A percentile compares a stretch with the other conserved stretches of the same genome.
These are phyloP conservation scores for Pasiphila rectangulata DNA, from an alignment of 2,888 invertebrate genomes.

Conservation along the genomic window DNA sequence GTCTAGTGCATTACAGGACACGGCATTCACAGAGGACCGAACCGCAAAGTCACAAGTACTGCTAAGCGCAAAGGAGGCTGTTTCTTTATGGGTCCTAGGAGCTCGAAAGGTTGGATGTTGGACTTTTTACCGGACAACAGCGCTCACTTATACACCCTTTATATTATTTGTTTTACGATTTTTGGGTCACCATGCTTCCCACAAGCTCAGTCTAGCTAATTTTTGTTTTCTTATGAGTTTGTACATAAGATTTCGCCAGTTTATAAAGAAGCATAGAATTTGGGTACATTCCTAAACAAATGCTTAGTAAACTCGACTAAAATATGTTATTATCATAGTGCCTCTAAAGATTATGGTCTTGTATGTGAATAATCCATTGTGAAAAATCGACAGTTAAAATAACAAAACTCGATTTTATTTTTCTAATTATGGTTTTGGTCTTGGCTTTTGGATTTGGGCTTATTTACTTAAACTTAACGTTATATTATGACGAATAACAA, in stretches of 20 bases:
- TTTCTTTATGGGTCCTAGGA: constrained; percentile 96
- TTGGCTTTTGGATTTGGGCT: constrained; percentile 11
- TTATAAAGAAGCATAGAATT: constrained; percentile 1
- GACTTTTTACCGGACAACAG: constrained; percentile 61
- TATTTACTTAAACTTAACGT: neutral
- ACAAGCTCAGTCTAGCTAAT: constrained; percentile 22
- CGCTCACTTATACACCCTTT: constrained; percentile 51
- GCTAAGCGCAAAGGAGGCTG: constrained; percentile 96
- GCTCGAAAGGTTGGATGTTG: constrained; percentile 94
- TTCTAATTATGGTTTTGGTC: constrained; percentile 5
- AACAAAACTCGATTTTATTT: constrained; percentile 3
- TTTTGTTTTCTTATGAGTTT: constrained; percentile 17
- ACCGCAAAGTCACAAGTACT: constrained; percentile 88
- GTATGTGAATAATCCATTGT: constrained; percentile 2
- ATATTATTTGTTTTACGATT: constrained; percentile 34
- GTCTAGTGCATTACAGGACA: constrained; percentile 84
- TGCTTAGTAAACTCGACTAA: neutral
- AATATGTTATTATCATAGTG: constrained; percentile 6
- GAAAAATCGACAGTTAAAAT: neutral
- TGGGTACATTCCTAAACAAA: neutral
- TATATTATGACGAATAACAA: constrained; percentile 26
- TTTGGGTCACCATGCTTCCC: constrained; percentile 25
- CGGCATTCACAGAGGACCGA: constrained; percentile 84
- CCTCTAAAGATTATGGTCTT: constrained; percentile 2
- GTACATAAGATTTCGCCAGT: constrained; percentile 5